Evolutionary conservation across 2,113 vertebrate species (phyloP), one percentile per base, ranked within the genome.

Genomic region (Aspidoscelis tigris): DNA sequence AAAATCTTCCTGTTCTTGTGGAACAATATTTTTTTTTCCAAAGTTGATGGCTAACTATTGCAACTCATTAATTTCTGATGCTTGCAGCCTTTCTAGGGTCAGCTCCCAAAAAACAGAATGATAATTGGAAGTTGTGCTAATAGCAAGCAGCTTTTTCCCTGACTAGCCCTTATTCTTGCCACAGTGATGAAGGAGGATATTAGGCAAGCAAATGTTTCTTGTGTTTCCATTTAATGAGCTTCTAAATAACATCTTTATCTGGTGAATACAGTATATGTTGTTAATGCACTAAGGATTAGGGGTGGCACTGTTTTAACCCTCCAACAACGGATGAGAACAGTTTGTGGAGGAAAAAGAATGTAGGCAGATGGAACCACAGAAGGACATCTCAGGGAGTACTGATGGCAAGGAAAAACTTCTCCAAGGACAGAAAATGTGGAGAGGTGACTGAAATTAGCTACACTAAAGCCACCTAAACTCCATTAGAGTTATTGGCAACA

Each of bases 241-340:
- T 68, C 90, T 91, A 94, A 93, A 90, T 94, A 95, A 92, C 82
- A 88, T 89, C 92, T 92, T 93, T 91, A 86, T 93, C 91, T 93
- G 78, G 84, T 81, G 89, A 83, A 83, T 85, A 86, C 91, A 82
- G 88, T 90, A 86, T 82, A 81, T 83, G 82, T 86, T 90, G 86
- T 7, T 86, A 81, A 87, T 69, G 83, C 50, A 76, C 26, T 76
- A 61, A 83, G 66, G n/a, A 33, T 47, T 66, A 21, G n/a, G 33
- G 2, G 9, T 80, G 68, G 73, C 55, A 73, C n/a, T 65, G 24
- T 73, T 73, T 65, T 73, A 78, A 65, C 77, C 61, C n/a, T 50
- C 69, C 3, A 21, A 39, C 14, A 73, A 64, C 39, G 26, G 24
- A 72, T 39, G 83, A 55, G 58, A 65, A 72, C 1, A 81, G 18